Evolutionary conservation across 1,140 invertebrate genomes (phyloP), one percentile per base, ranked within the genome.

Genomic region (Coboldia fuscipes): DNA sequence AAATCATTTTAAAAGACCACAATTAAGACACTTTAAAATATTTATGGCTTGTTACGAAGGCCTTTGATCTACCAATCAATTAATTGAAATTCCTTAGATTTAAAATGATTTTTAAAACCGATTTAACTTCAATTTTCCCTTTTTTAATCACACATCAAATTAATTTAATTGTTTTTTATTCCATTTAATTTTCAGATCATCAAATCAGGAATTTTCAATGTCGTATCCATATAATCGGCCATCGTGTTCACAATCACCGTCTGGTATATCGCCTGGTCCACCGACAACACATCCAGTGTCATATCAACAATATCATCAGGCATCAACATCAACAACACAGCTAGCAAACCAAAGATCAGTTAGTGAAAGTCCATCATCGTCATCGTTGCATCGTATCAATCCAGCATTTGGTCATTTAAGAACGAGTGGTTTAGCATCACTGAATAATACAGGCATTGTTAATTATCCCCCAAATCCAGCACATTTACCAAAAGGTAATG

Each of bases 401-500:
- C 23, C 23, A 24, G 23, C 23, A 24, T 8, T n/a, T n/a, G 23
- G n/a, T 8, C 23, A n/a, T 24, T 24, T 24, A n/a, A n/a, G n/a
- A 24, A 7, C 23, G 7, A 24, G n/a, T 24, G 7, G 14, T 23
- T 14, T 20, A 13, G 14, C 9, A 17, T 9, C 29, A 30, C 14
- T 14, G 16, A 6, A 30, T 7, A 13, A 13, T 41, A 39, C 45
- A 62, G 24, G 51, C 50, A 35, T 52, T 47, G 22, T 37, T 16
- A 10, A n/a, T 13, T 1, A 57, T 57, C 56, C 57, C 4, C 55
- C 61, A 1, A 54, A 62, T 30, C 51, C 63, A 8, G 57, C 58
- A 34, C 40, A 56, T 4, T 39, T 57, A 4, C 49, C 48, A 1
- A 18, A 27, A 10, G 53, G 51, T 35, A 56, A 57, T 24, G 7